Evolutionary conservation across 2,113 vertebrate genomes (phyloP), one percentile per base, ranked within the genome.

Genomic region (Chitala chitala): DNA sequence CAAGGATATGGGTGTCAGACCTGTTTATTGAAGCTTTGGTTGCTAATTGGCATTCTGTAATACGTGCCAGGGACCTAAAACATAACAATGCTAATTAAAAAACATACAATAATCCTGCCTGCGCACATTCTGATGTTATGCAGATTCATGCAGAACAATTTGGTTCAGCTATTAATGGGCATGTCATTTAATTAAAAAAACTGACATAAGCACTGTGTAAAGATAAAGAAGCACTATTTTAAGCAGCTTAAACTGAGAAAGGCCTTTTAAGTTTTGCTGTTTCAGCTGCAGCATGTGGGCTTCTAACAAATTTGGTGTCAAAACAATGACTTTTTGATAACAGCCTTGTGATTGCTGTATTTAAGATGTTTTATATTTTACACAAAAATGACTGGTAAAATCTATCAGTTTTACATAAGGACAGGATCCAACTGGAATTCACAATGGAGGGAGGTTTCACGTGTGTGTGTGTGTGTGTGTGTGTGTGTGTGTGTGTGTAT

Each of bases 121-220:
- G 59, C 58, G 65, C 40, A 65, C 65, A 64, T 65, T 5, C 72
- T 65, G 55, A 72, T 51, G 65, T 73, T 73, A 59, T 73, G 71
- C 56, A 73, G 71, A 73, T 73, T 53, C 42, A 73, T 64, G 58
- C 44, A 33, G 48, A 64, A 38, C 42, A 1, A 55, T 31, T 46
- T 1, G 46, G 26, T 63, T 73, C 26, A 29, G 72, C 56, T 73
- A 64, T 73, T 64, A 63, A 73, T 40, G 56, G 51, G 58, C 44
- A 40, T 63, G 46, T 73, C 58, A 64, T 73, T 73, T 73, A 73
- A 73, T 73, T 73, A 73, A 73, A 20, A 20, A 64, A 29, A 36
- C 72, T 73, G 72, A 73, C 72, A 73, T 31, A 64, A 51, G 42
- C n/a, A 26, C 64, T 64, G 9, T 50, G 58, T n/a, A 55, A 24